Evolutionary conservation across 2,797 vertebrate species (phyloP).

Genomic region (Xenops minutus): DNA sequence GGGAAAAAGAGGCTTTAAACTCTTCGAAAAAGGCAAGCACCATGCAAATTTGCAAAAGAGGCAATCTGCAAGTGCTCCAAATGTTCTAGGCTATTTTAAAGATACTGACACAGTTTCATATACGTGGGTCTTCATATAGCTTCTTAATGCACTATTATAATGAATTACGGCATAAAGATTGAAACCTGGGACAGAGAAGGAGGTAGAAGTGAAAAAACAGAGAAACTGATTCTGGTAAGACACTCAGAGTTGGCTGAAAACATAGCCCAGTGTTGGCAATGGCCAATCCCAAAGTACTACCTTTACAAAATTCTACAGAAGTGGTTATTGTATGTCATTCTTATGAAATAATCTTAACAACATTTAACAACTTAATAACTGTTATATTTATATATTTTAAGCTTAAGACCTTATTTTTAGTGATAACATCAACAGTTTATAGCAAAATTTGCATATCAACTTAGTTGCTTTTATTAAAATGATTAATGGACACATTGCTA

Average conservation of each 20-base stretch:
- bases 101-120: background rate
- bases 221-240: background rate
- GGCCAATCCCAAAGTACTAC: background rate
- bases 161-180: background rate
- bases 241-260: background rate
- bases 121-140: background rate
- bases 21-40: background rate
- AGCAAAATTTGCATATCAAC: background rate
- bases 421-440: background rate
- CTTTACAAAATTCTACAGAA: background rate
- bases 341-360: background rate
- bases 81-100: background rate
- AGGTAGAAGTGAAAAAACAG: background rate
- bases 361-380: background rate
- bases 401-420: background rate
- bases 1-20: background rate
- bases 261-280: background rate
- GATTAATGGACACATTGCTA: background rate
- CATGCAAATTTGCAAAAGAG: background rate
- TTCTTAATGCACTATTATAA: background rate
- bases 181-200: background rate
- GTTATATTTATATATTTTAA: background rate
- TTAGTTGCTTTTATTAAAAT: background rate
- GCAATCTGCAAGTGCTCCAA: background rate
- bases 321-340: background rate